A percentile compares a stretch with the other conserved stretches of the same genome.
Conservation (phyloP, 2,113 vertebrate genomes). For the Carassius auratus region DNA sequence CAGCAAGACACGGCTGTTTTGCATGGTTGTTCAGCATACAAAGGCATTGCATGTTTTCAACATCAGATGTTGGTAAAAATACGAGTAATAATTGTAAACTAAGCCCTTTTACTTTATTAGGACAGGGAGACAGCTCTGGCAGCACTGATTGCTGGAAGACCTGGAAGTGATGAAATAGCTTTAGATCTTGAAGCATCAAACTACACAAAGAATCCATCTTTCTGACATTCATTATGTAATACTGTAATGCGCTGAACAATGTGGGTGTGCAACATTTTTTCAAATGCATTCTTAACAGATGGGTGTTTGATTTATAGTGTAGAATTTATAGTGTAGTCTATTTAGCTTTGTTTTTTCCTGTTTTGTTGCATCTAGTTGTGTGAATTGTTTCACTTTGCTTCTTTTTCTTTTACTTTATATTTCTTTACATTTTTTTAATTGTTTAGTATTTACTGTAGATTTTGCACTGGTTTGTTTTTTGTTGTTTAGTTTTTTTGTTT, state of each 20-base stretch:
- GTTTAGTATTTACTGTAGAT: neutral
- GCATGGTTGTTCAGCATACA: too few relatives aligned
- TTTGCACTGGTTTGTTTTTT: neutral
- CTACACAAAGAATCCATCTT: slow-evolving; percentile 18
- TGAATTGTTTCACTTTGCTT: neutral
- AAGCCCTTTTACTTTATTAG: neutral
- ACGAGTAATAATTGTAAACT: neutral
- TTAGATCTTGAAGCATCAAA: slow-evolving; percentile 22
- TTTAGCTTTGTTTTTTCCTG: neutral
- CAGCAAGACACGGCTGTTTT: slow-evolving; percentile 8
- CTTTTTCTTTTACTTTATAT: neutral
- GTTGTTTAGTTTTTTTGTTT: neutral
- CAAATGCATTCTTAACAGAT: slow-evolving; percentile 29
- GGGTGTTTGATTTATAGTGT: slow-evolving; percentile 20
- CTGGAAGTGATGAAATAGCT: slow-evolving; percentile 13
- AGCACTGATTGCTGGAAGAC: neutral
- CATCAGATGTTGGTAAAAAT: neutral
- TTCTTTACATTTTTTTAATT: neutral
- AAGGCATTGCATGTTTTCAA: neutral
- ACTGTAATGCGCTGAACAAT: slow-evolving; percentile 6
- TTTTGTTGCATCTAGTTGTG: neutral
- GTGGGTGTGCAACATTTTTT: slow-evolving; percentile 19
- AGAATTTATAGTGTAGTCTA: neutral
- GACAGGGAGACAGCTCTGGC: neutral
- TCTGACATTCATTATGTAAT: slow-evolving; percentile 32